Percentiles rank a stretch among this genome's conserved stretches.
Conservation (phyloP, 2,888 invertebrate species). For the Pandemis heparana region DNA sequence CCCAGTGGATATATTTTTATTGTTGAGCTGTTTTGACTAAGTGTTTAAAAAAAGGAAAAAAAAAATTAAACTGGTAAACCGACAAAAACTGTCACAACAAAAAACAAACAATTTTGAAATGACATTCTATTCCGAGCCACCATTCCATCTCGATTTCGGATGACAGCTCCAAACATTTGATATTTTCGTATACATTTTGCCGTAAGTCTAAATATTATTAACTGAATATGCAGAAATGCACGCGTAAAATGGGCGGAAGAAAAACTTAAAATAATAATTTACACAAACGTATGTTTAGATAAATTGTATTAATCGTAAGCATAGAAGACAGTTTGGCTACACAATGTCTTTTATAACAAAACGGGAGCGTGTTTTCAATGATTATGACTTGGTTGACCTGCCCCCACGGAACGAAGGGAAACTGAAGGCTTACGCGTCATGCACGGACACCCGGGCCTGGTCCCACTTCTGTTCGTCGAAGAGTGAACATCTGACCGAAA, state of each 20-base stretch:
- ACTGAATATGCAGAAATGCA: conserved; percentile 64
- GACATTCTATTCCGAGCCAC: conserved; percentile 71
- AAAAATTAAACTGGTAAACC: conserved; percentile 40
- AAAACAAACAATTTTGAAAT: conserved; percentile 54
- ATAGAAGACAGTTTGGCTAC: conserved; percentile 53
- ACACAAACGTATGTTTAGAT: conserved; percentile 62
- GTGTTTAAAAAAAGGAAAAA: conserved; percentile 1
- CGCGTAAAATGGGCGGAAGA: conserved; percentile 73
- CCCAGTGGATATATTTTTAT: background rate
- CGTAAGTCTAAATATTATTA: conserved; percentile 59
- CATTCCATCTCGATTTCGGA: conserved; percentile 73
- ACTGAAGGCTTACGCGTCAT: conserved; percentile 83
- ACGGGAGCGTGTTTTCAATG: conserved; percentile 79
- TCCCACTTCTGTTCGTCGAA: conserved; percentile 83
- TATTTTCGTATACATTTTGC: conserved; percentile 72
- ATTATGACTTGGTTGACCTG: conserved; percentile 75
- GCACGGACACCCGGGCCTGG: conserved; percentile 86
- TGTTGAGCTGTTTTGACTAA: background rate
- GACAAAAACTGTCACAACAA: conserved; percentile 35
- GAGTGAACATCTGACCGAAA: conserved; percentile 84
- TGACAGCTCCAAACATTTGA: conserved; percentile 77
- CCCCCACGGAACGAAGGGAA: conserved; percentile 83
- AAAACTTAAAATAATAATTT: conserved; percentile 65
- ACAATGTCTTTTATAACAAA: conserved; percentile 81
- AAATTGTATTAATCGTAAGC: conserved; percentile 62